A percentile compares a stretch with the other conserved stretches of the same genome.
phyloP scores from a whole-genome alignment of 2,888 invertebrate species.

The Ditula angustiorana region DNA sequence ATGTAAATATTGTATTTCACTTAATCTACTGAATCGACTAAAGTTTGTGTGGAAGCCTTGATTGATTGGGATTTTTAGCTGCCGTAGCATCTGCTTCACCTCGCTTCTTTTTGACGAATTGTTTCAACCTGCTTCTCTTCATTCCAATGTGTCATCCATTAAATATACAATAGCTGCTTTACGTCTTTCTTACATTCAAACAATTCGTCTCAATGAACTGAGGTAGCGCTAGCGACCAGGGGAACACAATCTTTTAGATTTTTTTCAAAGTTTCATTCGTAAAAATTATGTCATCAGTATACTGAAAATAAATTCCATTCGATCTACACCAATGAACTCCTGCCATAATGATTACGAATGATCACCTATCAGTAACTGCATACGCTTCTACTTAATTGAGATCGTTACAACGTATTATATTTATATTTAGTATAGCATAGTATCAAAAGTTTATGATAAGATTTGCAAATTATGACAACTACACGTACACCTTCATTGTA shows the following conservation, averaged over 20 bases:
- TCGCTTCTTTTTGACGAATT: constrained; percentile 67
- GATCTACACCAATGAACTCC: constrained; percentile 40
- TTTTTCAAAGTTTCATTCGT: constrained; percentile 55
- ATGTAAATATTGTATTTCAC: constrained; percentile 62
- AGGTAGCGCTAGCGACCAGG: constrained; percentile 62
- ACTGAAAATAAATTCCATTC: constrained; percentile 33
- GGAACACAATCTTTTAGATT: constrained; percentile 63
- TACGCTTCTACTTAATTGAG: constrained; percentile 83
- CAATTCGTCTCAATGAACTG: constrained; percentile 64
- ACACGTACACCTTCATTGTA: constrained; percentile 59
- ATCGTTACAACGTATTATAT: constrained; percentile 82
- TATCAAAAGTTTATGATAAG: constrained; percentile 74
- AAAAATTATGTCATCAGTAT: constrained; percentile 52
- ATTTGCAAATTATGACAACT: constrained; percentile 82
- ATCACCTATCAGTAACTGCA: constrained; percentile 70
- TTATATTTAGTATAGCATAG: constrained; percentile 81
- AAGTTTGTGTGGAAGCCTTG: constrained; percentile 42
- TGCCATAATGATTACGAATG: constrained; percentile 61
- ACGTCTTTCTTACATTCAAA: constrained; percentile 13
- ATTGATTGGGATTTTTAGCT: constrained; percentile 47
- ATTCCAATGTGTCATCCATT: constrained; percentile 20
- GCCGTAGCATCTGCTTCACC: constrained; percentile 58
- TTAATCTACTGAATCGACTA: constrained; percentile 70
- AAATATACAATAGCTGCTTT: constrained; percentile 12
- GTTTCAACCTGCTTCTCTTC: constrained; percentile 27